Evolutionary conservation across 2,888 invertebrate genomes (phyloP).

Genomic region (Drosophila mimetica): DNA sequence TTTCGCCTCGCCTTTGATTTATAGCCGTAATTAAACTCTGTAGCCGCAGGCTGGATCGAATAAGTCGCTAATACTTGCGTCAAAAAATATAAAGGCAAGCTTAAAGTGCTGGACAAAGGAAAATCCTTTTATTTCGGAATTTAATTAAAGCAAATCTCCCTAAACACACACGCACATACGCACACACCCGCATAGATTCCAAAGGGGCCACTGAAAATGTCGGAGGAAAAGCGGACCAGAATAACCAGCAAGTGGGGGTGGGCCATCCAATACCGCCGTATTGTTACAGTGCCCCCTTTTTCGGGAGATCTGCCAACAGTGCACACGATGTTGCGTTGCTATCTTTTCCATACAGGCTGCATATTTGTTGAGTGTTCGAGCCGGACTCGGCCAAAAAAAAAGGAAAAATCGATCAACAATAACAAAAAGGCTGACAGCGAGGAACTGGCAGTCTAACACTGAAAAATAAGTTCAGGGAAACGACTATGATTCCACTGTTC

Average conservation of each 20-base stretch:
- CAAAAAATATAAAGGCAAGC: conserved; percentile 66
- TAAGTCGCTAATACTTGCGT: conserved; percentile 76
- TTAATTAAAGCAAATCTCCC: conserved; percentile 75
- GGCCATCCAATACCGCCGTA: conserved; percentile 65
- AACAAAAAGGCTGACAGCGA: conserved; percentile 27
- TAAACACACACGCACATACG: conserved; percentile 47
- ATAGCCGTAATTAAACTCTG: conserved; percentile 75
- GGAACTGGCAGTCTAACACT: conserved; percentile 11
- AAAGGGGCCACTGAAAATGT: conserved; percentile 38
- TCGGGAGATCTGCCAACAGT: conserved; percentile 5
- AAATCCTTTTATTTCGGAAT: conserved; percentile 75
- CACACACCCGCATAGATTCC: conserved; percentile 13
- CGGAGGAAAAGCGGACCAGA: conserved; percentile 2
- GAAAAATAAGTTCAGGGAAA: no score
- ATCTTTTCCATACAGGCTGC: conserved; percentile 63
- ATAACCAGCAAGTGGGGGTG: background rate
- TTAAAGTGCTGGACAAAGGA: conserved; percentile 48
- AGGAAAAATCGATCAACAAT: conserved; percentile 23
- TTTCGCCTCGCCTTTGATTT: conserved; percentile 58
- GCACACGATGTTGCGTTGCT: conserved; percentile 37
- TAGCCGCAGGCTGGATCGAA: conserved; percentile 36
- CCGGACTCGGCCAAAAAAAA: conserved; percentile 10
- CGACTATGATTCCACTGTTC: no score
- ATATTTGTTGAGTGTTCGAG: conserved; percentile 41
- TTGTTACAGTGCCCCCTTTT: conserved; percentile 48